phyloP scores from a whole-genome alignment of 1,140 invertebrate genomes.

The Aethina tumida region DNA sequence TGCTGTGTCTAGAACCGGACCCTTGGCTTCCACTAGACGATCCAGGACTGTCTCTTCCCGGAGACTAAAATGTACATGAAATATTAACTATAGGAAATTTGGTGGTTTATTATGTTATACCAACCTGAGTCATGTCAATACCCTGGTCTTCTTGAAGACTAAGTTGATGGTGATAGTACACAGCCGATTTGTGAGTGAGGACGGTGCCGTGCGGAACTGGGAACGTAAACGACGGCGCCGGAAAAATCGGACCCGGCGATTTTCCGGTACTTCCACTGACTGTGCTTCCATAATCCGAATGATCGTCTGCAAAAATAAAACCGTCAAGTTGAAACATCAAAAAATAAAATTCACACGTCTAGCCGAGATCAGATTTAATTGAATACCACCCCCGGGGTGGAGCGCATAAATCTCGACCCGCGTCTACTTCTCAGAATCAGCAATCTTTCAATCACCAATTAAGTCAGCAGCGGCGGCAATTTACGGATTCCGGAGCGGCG shows the following conservation, averaged over 20 bases:
- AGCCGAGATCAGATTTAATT: no score
- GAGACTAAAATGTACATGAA: constrained; percentile 56
- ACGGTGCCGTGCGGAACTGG: constrained; percentile 41
- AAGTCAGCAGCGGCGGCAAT: no score
- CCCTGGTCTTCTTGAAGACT: constrained; percentile 62
- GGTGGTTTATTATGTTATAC: not conserved
- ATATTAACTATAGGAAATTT: constrained; percentile 1
- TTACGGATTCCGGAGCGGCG: no score
- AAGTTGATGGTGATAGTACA: constrained; percentile 64
- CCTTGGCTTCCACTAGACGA: constrained; percentile 72
- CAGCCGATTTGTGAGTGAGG: constrained; percentile 56
- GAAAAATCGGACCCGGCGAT: constrained; percentile 44
- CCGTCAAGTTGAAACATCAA: constrained; percentile 1
- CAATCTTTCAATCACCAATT: no score
- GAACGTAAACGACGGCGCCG: constrained; percentile 42
- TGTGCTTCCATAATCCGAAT: constrained; percentile 51
- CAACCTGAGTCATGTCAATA: constrained; percentile 61
- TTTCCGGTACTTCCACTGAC: constrained; percentile 45
- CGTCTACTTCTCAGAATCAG: no score
- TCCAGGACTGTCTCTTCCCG: constrained; percentile 79
- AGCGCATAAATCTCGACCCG: no score
- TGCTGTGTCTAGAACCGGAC: constrained; percentile 74
- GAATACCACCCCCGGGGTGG: no score
- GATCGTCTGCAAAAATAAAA: constrained; percentile 41
- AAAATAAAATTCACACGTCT: no score